These are phyloP conservation scores for Tetrao urogallus DNA, from an alignment of 2,113 vertebrate species.

Conservation along the genomic window DNA sequence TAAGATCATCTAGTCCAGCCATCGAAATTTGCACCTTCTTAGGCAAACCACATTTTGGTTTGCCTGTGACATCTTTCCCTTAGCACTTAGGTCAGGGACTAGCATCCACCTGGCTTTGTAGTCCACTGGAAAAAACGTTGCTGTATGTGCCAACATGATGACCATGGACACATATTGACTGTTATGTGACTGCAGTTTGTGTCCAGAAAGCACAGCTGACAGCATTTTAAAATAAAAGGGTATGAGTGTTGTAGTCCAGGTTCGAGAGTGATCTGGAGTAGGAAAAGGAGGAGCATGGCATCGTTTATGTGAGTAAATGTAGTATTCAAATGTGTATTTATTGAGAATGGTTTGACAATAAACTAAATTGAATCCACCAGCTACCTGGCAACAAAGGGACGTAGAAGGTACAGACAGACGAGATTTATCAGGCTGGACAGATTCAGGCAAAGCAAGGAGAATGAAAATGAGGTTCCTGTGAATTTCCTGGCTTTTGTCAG, in stretches of 20 bases:
- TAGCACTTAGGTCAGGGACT: background rate
- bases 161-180: background rate
- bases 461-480: background rate
- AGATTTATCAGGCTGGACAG: conserved; percentile 18
- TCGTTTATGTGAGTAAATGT: background rate
- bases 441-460: background rate
- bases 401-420: background rate
- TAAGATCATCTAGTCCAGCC: too few species aligned
- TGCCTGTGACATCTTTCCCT: background rate
- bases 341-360: background rate
- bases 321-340: background rate
- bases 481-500: conserved; percentile 34
- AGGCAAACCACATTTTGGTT: background rate
- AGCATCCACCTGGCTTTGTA: background rate
- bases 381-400: conserved; percentile 16
- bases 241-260: background rate
- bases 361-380: background rate
- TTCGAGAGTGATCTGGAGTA: background rate
- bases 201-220: background rate
- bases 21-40: background rate
- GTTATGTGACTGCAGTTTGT: background rate
- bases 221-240: background rate
- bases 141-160: background rate
- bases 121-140: background rate
- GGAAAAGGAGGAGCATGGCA: background rate